Evolutionary conservation across 2,113 vertebrate species (phyloP).

Genomic region (Pygoscelis antarcticus): DNA sequence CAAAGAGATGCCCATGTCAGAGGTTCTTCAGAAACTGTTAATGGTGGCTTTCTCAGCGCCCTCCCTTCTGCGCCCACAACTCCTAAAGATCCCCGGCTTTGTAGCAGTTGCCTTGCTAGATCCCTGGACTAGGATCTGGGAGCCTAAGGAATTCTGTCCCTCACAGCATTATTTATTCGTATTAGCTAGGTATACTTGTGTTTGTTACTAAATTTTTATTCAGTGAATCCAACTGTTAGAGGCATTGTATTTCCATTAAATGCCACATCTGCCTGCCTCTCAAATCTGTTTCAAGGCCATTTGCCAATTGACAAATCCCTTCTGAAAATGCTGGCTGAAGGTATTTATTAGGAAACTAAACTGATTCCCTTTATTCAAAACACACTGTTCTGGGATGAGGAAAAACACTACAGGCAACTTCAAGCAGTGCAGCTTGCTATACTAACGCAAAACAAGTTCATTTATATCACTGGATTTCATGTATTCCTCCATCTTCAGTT

Average conservation of each 20-base stretch:
- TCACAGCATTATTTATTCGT: neutral
- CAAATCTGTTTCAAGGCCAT: slow-evolving; percentile 35
- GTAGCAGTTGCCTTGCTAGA: neutral
- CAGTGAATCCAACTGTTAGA: neutral
- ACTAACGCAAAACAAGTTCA: neutral
- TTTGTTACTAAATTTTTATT: neutral
- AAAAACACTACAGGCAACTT: neutral
- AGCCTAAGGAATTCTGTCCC: neutral
- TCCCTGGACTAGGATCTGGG: neutral
- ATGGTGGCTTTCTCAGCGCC: neutral
- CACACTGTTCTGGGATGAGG: neutral
- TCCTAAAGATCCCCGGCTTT: neutral
- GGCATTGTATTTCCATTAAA: neutral
- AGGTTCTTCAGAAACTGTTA: neutral
- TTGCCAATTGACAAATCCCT: neutral
- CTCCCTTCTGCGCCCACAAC: neutral
- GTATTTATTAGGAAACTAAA: slow-evolving; percentile 37
- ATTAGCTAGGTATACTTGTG: neutral
- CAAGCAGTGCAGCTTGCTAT: neutral
- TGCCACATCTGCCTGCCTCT: neutral
- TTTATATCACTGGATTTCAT: neutral
- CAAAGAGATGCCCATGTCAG: neutral
- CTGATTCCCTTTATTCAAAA: slow-evolving; percentile 14
- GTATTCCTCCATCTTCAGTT: neutral
- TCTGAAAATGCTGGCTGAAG: slow-evolving; percentile 11